A percentile compares a stretch with the other conserved stretches of the same genome.
phyloP scores from a whole-genome alignment of 1,140 invertebrate species.

The Drosophila repleta region DNA sequence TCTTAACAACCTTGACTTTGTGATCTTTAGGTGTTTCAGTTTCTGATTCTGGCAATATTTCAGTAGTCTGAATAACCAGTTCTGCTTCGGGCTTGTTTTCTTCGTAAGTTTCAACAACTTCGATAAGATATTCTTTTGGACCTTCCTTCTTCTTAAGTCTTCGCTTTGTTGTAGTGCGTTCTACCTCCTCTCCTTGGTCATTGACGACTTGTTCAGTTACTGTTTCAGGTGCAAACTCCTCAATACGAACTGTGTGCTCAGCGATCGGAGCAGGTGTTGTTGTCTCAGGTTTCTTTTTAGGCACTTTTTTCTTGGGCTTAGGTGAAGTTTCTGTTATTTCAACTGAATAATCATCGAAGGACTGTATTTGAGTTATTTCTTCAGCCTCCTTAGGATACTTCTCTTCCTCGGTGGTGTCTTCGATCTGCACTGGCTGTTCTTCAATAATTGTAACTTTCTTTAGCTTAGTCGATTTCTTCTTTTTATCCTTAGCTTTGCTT shows the following conservation, averaged over 20 bases:
- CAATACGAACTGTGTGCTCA: constrained; percentile 64
- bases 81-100: constrained; percentile 76
- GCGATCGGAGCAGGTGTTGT: constrained; percentile 10
- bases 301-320: constrained; percentile 66
- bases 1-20: constrained; percentile 61
- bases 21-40: constrained; percentile 58
- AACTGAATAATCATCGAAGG: constrained; percentile 38
- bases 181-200: constrained; percentile 76
- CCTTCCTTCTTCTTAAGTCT: constrained; percentile 71
- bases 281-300: constrained; percentile 34
- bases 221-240: constrained; percentile 78
- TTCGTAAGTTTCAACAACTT: constrained; percentile 72
- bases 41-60: constrained; percentile 74
- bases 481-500: constrained; percentile 57
- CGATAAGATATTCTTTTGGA: constrained; percentile 69
- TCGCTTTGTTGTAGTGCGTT: constrained; percentile 67
- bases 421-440: constrained; percentile 4
- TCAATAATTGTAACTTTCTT: constrained; percentile 66
- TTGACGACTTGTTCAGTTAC: constrained; percentile 65
- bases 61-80: constrained; percentile 66
- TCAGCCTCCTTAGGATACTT: constrained; percentile 22
- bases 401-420: constrained; percentile 10
- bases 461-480: constrained; percentile 73
- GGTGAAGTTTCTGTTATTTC: constrained; percentile 39
- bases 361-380: constrained; percentile 28